phyloP scores from a whole-genome alignment of 2,797 vertebrate species.

The Channa striata region DNA sequence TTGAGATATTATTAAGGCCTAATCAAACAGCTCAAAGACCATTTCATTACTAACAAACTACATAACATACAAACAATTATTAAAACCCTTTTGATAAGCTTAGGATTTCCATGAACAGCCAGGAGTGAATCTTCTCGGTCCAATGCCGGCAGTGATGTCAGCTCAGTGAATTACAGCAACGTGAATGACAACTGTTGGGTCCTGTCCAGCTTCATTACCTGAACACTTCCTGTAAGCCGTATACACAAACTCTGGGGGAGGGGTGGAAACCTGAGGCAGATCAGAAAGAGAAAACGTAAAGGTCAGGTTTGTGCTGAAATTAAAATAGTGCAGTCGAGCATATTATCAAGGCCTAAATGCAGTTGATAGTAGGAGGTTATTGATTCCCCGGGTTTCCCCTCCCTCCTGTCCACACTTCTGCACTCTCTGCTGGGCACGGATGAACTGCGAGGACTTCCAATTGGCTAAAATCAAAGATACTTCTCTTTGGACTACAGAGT shows the following conservation, averaged over 20 bases:
- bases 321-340: slow-evolving; percentile 31
- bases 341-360: slow-evolving; percentile 39
- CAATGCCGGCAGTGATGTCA: slow-evolving; percentile 52
- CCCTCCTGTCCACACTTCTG: slow-evolving; percentile 27
- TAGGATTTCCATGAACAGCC: slow-evolving; percentile 26
- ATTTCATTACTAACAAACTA: neutral
- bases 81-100: slow-evolving; percentile 18
- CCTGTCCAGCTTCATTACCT: slow-evolving; percentile 65
- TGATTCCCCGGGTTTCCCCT: slow-evolving; percentile 26
- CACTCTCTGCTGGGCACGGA: slow-evolving; percentile 26
- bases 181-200: slow-evolving; percentile 71
- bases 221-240: slow-evolving; percentile 66
- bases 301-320: slow-evolving; percentile 32
- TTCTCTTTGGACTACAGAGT: neutral
- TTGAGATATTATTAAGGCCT: neutral
- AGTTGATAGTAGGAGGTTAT: slow-evolving; percentile 47
- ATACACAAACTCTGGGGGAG: slow-evolving; percentile 15
- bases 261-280: neutral
- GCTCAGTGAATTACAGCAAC: slow-evolving; percentile 70
- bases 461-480: slow-evolving; percentile 5
- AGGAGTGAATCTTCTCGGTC: slow-evolving; percentile 47
- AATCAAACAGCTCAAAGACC: neutral
- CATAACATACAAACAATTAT: neutral
- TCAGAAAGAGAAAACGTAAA: slow-evolving; percentile 11
- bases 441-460: slow-evolving; percentile 15